Evolutionary conservation across 2,797 vertebrate species (phyloP).

Genomic region (Rhincodon typus): DNA sequence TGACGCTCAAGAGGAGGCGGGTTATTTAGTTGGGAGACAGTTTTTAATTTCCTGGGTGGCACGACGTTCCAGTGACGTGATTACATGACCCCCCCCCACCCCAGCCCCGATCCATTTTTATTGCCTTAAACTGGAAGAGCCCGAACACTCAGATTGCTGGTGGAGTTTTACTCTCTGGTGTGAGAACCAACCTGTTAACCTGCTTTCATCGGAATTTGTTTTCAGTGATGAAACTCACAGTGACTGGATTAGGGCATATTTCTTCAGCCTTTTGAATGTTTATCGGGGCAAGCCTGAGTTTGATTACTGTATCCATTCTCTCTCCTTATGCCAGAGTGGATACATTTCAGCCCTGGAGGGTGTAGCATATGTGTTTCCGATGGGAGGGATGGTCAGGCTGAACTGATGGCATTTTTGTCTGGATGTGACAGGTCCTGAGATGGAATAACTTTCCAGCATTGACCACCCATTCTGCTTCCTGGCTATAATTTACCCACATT

Average conservation of each 20-base stretch:
- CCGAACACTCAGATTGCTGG: background rate
- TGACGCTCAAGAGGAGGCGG: background rate
- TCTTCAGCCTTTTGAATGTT: background rate
- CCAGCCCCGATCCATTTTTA: no score
- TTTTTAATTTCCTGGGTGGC: background rate
- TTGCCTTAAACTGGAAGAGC: no score
- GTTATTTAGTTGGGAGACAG: background rate
- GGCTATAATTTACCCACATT: background rate
- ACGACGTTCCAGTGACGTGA: no score
- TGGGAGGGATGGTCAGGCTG: background rate
- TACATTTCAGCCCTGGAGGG: background rate
- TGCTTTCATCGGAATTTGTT: background rate
- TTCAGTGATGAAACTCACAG: background rate
- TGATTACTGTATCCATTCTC: background rate
- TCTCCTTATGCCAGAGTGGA: background rate
- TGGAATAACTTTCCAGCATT: background rate
- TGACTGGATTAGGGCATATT: background rate
- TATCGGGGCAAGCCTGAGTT: background rate
- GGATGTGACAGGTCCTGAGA: background rate
- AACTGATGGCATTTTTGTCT: background rate
- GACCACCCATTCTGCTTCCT: slow-evolving; percentile 31
- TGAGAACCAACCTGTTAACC: background rate
- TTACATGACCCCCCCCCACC: no score
- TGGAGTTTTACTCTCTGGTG: background rate
- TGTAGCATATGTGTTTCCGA: background rate